Percentiles rank a stretch among this genome's conserved stretches.
Evolutionary conservation across 2,888 invertebrate species (phyloP).

Genomic region (Cynaeus angustus): DNA sequence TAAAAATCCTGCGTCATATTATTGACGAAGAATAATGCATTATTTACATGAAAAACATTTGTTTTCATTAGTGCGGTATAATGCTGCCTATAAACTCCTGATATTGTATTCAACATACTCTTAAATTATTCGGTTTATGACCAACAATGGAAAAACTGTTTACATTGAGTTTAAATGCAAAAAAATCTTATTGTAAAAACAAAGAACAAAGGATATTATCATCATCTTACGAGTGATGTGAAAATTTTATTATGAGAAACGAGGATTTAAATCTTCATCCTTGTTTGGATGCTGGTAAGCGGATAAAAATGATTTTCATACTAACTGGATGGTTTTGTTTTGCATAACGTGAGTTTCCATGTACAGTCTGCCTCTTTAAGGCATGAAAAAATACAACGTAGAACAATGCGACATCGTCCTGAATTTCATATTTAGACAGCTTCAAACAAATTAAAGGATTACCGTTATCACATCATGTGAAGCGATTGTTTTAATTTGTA

Average conservation of each 20-base stretch:
- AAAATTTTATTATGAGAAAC: neutral
- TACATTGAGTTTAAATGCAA: constrained; percentile 7
- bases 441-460: constrained; percentile 10
- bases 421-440: constrained; percentile 19
- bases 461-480: constrained; percentile 17
- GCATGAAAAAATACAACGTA: constrained; percentile 16
- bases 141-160: constrained; percentile 4
- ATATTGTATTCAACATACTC: too few species aligned
- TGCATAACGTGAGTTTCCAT: constrained; percentile 5
- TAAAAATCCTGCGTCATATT: constrained; percentile 8
- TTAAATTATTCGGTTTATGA: neutral
- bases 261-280: constrained; percentile 2
- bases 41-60: constrained; percentile 4
- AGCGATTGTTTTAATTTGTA: neutral
- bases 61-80: neutral
- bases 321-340: neutral
- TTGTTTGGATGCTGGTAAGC: constrained; percentile 5
- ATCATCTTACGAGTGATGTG: constrained; percentile 1
- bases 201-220: constrained; percentile 16
- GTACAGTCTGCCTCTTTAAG: neutral
- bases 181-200: constrained; percentile 4
- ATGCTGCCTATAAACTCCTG: neutral
- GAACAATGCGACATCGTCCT: neutral
- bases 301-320: constrained; percentile 11
- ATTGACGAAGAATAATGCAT: constrained; percentile 3